These are phyloP conservation scores for Dendroctonus valens DNA, from an alignment of 1,140 invertebrate species.

Conservation along the genomic window DNA sequence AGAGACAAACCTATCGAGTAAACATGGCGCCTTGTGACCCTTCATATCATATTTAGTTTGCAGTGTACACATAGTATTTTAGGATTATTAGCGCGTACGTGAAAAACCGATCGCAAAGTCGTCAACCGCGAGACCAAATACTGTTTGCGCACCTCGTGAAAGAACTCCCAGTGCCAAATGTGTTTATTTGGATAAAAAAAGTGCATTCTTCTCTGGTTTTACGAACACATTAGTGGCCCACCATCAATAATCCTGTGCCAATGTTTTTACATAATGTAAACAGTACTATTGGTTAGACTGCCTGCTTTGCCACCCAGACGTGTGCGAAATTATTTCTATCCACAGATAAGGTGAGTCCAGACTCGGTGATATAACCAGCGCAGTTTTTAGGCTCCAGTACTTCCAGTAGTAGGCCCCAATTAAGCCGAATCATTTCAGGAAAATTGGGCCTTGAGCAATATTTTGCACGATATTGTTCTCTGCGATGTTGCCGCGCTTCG, in stretches of 20 bases:
- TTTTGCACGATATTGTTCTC: slow-evolving; percentile 50
- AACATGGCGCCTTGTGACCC: slow-evolving; percentile 50
- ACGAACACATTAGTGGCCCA: neutral
- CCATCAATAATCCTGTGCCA: slow-evolving; percentile 12
- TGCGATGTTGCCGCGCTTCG: slow-evolving; percentile 13
- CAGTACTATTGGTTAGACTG: slow-evolving; percentile 27
- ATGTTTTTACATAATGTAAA: slow-evolving; percentile 40
- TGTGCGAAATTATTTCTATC: slow-evolving; percentile 35
- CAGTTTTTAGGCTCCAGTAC: too few species aligned
- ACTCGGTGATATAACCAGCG: neutral
- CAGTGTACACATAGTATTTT: slow-evolving; percentile 43
- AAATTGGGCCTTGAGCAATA: slow-evolving; percentile 31
- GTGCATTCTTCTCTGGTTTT: slow-evolving; percentile 1
- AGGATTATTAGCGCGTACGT: slow-evolving; percentile 41
- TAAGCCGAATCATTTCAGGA: slow-evolving; percentile 23
- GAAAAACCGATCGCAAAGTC: slow-evolving; percentile 10
- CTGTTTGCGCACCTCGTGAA: neutral
- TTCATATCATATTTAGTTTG: slow-evolving; percentile 49
- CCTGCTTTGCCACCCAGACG: slow-evolving; percentile 17
- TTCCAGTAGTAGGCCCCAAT: neutral
- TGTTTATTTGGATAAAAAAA: slow-evolving; percentile 9
- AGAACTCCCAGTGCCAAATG: slow-evolving; percentile 15
- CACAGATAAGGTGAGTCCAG: slow-evolving; percentile 26
- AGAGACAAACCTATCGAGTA: slow-evolving; percentile 44
- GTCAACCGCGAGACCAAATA: too few species aligned